These are phyloP conservation scores for Lutjanus campechanus DNA, from an alignment of 2,797 vertebrate genomes.

Conservation along the genomic window DNA sequence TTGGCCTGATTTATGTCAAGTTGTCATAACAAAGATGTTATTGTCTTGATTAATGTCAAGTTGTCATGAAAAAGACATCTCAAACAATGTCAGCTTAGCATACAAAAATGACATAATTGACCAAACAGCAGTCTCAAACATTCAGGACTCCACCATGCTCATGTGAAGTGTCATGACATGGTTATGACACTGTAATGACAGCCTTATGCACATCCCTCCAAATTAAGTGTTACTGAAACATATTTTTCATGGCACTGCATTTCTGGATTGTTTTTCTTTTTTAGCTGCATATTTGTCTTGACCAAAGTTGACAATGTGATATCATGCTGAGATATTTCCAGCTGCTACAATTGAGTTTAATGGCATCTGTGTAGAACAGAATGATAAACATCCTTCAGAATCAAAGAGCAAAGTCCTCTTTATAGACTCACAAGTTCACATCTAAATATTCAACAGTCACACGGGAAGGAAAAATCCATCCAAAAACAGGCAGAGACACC, in stretches of 20 bases:
- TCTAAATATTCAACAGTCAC: constrained; percentile 21
- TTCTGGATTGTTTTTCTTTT: neutral
- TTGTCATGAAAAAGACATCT: too few species aligned
- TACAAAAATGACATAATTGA: too few species aligned
- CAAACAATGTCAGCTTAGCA: too few species aligned
- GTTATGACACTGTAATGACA: too few species aligned
- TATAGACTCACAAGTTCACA: neutral
- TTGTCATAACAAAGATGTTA: too few species aligned
- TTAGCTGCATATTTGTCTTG: neutral
- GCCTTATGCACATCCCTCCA: too few species aligned
- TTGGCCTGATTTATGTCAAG: too few species aligned
- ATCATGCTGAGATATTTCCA: constrained; percentile 3
- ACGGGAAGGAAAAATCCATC: neutral
- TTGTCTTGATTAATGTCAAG: too few species aligned
- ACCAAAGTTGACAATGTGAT: constrained; percentile 12
- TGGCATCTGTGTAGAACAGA: neutral
- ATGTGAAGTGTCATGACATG: too few species aligned
- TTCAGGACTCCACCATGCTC: too few species aligned
- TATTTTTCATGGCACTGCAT: neutral
- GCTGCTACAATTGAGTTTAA: constrained; percentile 5
- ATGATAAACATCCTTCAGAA: constrained; percentile 16
- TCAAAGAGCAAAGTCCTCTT: constrained; percentile 14
- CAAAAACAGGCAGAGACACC: neutral
- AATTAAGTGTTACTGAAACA: too few species aligned
- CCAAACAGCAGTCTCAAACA: too few species aligned